Evolutionary conservation across 2,888 invertebrate genomes (phyloP).

Genomic region (Omphaloscelis lunosa): DNA sequence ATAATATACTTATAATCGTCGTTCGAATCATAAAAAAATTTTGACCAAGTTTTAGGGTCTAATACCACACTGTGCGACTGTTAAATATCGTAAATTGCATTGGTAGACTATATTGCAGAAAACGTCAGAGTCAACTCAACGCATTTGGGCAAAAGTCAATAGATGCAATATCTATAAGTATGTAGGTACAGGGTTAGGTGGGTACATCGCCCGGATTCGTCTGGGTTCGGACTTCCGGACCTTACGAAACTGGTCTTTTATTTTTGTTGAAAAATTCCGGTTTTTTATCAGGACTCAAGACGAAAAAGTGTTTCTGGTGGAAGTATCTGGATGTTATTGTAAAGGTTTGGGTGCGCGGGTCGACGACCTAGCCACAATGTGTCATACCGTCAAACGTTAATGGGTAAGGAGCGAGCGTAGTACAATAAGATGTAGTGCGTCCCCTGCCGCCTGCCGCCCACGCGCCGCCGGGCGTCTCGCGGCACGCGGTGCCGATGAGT

Average conservation of each 20-base stretch:
- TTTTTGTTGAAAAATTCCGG: neutral
- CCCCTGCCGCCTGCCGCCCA: neutral
- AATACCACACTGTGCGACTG: neutral
- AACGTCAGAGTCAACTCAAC: too few relatives aligned
- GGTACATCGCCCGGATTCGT: neutral
- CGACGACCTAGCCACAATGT: slow-evolving; percentile 32
- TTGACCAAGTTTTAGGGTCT: too few relatives aligned
- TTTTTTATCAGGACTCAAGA: neutral
- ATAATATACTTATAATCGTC: too few relatives aligned
- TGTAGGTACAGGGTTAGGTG: too few relatives aligned
- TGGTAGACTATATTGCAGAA: too few relatives aligned
- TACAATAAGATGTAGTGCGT: slow-evolving; percentile 32
- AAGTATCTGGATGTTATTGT: slow-evolving; percentile 2
- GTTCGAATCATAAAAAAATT: too few relatives aligned
- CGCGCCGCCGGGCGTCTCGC: too few relatives aligned
- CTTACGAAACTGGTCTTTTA: neutral
- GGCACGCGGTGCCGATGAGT: too few relatives aligned
- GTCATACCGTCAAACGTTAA: slow-evolving; percentile 34
- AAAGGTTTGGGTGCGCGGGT: slow-evolving; percentile 29
- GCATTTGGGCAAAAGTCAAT: too few relatives aligned
- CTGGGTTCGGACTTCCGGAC: neutral
- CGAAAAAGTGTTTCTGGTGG: neutral
- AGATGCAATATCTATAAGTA: too few relatives aligned
- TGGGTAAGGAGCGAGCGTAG: slow-evolving; percentile 34
- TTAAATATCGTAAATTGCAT: too few relatives aligned